phyloP scores from a whole-genome alignment of 1,140 invertebrate species.

The Acyrthosiphon pisum region DNA sequence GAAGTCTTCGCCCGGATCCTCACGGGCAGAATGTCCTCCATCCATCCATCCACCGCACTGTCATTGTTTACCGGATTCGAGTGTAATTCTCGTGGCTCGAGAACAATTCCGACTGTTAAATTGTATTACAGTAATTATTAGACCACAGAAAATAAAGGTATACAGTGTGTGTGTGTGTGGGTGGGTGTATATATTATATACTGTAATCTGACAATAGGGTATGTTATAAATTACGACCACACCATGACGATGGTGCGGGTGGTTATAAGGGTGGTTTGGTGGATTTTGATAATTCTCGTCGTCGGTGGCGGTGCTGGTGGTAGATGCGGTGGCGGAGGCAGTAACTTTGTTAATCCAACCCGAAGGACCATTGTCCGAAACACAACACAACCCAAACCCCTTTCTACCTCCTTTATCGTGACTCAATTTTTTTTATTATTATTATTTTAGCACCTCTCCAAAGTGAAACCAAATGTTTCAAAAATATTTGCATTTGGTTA shows the following conservation, averaged over 20 bases:
- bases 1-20: background rate
- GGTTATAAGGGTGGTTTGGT: slow-evolving; percentile 18
- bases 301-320: background rate
- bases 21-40: background rate
- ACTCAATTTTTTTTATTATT: slow-evolving; percentile 49
- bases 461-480: background rate
- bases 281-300: slow-evolving; percentile 54
- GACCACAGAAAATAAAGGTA: slow-evolving; percentile 52
- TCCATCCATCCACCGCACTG: no score
- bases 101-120: slow-evolving; percentile 50
- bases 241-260: background rate
- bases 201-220: slow-evolving; percentile 55
- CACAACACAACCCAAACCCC: slow-evolving; percentile 32
- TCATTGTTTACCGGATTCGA: slow-evolving; percentile 41
- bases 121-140: slow-evolving; percentile 52
- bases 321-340: background rate
- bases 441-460: slow-evolving; percentile 36
- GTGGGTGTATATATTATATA: background rate
- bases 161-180: background rate
- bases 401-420: slow-evolving; percentile 42
- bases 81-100: slow-evolving; percentile 1
- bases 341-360: slow-evolving; percentile 56
- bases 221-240: slow-evolving; percentile 44
- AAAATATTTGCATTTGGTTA: slow-evolving; percentile 14
- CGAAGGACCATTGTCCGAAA: slow-evolving; percentile 51